Evolutionary conservation across 2,797 vertebrate species (phyloP).

Genomic region (Tapirus indicus): DNA sequence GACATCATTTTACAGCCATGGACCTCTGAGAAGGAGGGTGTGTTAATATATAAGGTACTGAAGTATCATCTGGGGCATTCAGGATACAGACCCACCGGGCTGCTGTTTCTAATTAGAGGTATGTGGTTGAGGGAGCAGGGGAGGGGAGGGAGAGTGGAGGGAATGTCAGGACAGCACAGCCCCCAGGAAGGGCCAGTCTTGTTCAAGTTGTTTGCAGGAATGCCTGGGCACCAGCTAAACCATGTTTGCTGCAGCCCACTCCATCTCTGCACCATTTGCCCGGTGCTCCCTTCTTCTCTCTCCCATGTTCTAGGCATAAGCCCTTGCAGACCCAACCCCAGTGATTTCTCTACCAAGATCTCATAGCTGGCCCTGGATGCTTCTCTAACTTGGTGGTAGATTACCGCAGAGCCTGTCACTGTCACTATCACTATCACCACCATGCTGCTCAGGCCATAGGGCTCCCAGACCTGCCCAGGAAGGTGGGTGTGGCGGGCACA

Average conservation of each 20-base stretch:
- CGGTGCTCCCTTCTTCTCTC: background rate
- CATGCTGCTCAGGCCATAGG: background rate
- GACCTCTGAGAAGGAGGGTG: background rate
- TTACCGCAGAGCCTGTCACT: background rate
- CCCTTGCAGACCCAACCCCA: background rate
- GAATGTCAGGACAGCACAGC: no score
- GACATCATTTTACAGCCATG: background rate
- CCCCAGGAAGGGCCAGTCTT: background rate
- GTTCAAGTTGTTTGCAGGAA: background rate
- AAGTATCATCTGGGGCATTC: background rate
- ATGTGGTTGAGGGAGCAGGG: background rate
- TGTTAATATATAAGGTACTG: background rate
- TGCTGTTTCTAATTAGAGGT: background rate
- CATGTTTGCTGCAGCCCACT: background rate
- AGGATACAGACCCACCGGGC: background rate
- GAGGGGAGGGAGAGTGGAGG: background rate
- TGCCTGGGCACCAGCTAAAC: background rate
- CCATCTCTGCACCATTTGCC: background rate
- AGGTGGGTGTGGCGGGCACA: background rate
- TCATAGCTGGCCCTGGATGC: background rate
- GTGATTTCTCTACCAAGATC: background rate
- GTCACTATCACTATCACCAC: background rate
- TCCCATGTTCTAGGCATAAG: background rate
- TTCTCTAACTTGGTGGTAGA: background rate
- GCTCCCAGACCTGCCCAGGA: background rate